Evolutionary conservation across 2,113 vertebrate species (phyloP).

Genomic region (Sceloporus undulatus): DNA sequence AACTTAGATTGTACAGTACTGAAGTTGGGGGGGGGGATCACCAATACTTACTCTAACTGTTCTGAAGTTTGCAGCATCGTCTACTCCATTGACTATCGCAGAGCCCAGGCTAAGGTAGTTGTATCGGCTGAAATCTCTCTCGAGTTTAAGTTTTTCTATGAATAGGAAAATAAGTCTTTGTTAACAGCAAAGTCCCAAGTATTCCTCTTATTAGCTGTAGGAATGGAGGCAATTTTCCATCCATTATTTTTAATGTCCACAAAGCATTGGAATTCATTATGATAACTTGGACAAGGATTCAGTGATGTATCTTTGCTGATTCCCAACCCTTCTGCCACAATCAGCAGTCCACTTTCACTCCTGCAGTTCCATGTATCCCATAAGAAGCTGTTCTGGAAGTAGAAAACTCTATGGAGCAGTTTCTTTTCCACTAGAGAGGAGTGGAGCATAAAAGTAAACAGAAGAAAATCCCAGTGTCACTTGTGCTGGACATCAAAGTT

Average conservation of each 20-base stretch:
- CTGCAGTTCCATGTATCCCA: no score
- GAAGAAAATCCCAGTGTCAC: no score
- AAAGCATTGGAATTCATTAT: neutral
- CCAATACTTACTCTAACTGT: constrained; percentile 87
- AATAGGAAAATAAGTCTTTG: constrained; percentile 38
- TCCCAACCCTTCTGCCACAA: no score
- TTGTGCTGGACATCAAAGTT: no score
- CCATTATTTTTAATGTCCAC: accelerated
- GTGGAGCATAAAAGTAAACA: no score
- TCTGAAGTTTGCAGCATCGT: constrained; percentile 93
- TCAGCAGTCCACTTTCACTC: no score
- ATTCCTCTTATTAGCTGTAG: neutral
- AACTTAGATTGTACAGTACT: neutral
- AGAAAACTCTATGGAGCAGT: no score
- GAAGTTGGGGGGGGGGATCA: neutral
- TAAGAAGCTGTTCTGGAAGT: no score
- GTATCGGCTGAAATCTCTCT: constrained; percentile 94
- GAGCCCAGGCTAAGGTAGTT: constrained; percentile 97
- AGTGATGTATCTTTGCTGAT: no score
- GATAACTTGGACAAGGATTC: neutral
- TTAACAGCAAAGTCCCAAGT: neutral
- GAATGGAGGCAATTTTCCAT: neutral
- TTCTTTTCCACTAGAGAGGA: no score
- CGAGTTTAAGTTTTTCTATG: constrained; percentile 91
- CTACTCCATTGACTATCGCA: constrained; percentile 90